phyloP scores from a whole-genome alignment of 2,888 invertebrate species.

The Linnaemya tessellans region DNA sequence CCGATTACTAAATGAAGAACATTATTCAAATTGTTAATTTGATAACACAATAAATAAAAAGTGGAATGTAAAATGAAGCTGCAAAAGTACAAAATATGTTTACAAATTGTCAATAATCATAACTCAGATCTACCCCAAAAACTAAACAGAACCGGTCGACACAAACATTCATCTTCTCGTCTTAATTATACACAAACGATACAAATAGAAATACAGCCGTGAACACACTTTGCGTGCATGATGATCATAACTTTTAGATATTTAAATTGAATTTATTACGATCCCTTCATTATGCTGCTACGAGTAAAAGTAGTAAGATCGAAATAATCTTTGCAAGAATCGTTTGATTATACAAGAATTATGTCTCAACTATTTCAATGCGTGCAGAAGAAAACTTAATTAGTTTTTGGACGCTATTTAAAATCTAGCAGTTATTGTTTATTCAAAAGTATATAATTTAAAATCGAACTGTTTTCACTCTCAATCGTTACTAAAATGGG shows the following conservation, averaged over 20 bases:
- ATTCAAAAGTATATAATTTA: too few species aligned
- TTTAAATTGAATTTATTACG: slow-evolving; percentile 47
- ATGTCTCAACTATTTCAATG: too few species aligned
- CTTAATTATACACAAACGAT: slow-evolving; percentile 36
- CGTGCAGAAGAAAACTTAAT: too few species aligned
- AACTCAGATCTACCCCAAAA: slow-evolving; percentile 68
- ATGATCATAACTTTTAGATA: slow-evolving; percentile 69
- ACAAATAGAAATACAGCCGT: slow-evolving; percentile 49
- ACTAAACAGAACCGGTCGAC: slow-evolving; percentile 10
- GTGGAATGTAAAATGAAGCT: neutral
- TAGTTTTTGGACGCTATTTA: too few species aligned
- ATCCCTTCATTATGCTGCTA: slow-evolving; percentile 16
- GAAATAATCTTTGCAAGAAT: neutral
- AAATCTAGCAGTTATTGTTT: too few species aligned
- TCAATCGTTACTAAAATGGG: too few species aligned
- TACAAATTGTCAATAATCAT: slow-evolving; percentile 71
- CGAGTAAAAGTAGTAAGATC: slow-evolving; percentile 7
- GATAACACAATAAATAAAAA: slow-evolving; percentile 41
- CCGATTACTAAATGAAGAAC: slow-evolving; percentile 21
- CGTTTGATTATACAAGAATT: neutral
- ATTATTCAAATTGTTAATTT: slow-evolving; percentile 68
- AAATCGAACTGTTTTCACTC: too few species aligned
- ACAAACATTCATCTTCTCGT: slow-evolving; percentile 7
- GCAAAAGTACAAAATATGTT: slow-evolving; percentile 50
- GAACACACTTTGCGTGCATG: slow-evolving; percentile 69